Conservation (phyloP, 2,888 invertebrate genomes). For the Meganola albula region DNA sequence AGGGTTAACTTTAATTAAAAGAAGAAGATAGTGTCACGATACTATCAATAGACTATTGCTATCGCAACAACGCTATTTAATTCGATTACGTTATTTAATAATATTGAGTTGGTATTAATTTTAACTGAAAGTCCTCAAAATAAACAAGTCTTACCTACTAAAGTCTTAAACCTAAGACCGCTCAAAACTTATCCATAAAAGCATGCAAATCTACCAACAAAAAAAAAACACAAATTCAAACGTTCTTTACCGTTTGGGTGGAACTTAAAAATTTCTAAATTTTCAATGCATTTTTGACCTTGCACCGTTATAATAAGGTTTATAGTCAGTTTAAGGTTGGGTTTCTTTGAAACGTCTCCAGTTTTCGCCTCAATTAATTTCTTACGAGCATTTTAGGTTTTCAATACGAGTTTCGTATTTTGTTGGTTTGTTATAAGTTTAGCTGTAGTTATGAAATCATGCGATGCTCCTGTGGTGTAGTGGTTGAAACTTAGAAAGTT, state of each 20-base stretch:
- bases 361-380: slow-evolving; percentile 49
- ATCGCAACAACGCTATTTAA: too few relatives aligned
- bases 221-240: slow-evolving; percentile 22
- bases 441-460: too few relatives aligned
- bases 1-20: too few relatives aligned
- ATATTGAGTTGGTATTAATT: too few relatives aligned
- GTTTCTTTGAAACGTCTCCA: slow-evolving; percentile 25
- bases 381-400: slow-evolving; percentile 36
- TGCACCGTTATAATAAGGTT: background rate
- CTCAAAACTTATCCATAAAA: slow-evolving; percentile 21
- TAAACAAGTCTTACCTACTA: too few relatives aligned
- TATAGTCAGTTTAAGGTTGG: slow-evolving; percentile 1
- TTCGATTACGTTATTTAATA: too few relatives aligned
- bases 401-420: slow-evolving; percentile 42
- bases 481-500: slow-evolving; percentile 7
- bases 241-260: slow-evolving; percentile 24
- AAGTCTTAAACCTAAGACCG: slow-evolving; percentile 13
- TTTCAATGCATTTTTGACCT: slow-evolving; percentile 1
- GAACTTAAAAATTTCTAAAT: slow-evolving; percentile 16
- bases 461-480: too few relatives aligned
- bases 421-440: slow-evolving; percentile 40
- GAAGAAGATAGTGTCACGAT: too few relatives aligned
- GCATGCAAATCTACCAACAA: slow-evolving; percentile 17
- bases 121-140: too few relatives aligned
- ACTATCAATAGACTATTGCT: too few relatives aligned